Conservation (phyloP, 1,140 invertebrate species). For the Anastatus disparis region DNA sequence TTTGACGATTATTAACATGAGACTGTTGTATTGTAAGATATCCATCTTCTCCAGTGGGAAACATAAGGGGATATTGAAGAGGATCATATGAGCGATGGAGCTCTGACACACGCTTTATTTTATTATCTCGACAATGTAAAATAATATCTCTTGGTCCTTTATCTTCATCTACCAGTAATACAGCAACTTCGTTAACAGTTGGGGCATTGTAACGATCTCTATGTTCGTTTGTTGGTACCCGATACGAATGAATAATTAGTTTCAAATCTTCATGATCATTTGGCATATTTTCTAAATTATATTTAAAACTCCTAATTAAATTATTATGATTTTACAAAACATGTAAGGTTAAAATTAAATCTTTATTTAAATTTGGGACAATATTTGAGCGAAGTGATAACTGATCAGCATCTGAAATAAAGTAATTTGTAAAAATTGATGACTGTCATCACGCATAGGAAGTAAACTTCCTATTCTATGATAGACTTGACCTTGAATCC, state of each 20-base stretch:
- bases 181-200: constrained; percentile 49
- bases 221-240: constrained; percentile 54
- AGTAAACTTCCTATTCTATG: too few species aligned
- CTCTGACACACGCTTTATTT: constrained; percentile 51
- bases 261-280: constrained; percentile 50
- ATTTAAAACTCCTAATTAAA: constrained; percentile 60
- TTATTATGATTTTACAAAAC: constrained; percentile 56
- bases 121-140: constrained; percentile 54
- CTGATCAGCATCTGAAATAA: constrained; percentile 51
- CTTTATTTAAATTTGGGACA: constrained; percentile 46
- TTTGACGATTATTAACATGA: constrained; percentile 38
- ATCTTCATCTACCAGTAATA: constrained; percentile 49
- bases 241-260: constrained; percentile 58
- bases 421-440: constrained; percentile 50
- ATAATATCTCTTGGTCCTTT: constrained; percentile 59
- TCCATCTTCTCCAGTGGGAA: neutral
- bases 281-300: constrained; percentile 54
- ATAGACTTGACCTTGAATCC: too few species aligned
- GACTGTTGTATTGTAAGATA: neutral
- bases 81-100: neutral
- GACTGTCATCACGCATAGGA: too few species aligned
- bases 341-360: constrained; percentile 54
- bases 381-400: neutral
- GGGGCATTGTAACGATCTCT: constrained; percentile 50
- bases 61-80: neutral